A percentile compares a stretch with the other conserved stretches of the same genome.
Evolutionary conservation across 2,888 invertebrate species (phyloP).

Genomic region (Apamea epomidion): DNA sequence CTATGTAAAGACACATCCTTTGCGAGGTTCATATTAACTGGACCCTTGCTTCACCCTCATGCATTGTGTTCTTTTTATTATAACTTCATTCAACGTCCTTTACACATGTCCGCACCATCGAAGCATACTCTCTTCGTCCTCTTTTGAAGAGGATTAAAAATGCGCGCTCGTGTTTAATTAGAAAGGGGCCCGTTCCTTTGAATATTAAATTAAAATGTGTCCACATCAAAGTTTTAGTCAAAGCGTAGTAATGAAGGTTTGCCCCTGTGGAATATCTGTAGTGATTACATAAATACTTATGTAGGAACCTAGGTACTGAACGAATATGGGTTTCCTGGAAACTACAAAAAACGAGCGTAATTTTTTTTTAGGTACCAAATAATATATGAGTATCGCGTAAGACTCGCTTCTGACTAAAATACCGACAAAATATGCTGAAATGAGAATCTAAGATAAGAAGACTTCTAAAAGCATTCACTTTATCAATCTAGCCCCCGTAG

Average conservation of each 20-base stretch:
- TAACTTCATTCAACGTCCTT: not conserved
- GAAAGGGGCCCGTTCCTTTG: conserved; percentile 28
- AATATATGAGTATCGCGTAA: not conserved
- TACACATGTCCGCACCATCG: not conserved
- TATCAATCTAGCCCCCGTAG: conserved; percentile 18
- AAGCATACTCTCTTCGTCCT: conserved; percentile 10
- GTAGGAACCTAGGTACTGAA: not conserved
- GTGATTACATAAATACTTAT: not conserved
- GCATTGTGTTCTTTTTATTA: conserved; percentile 13
- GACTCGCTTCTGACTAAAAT: not conserved
- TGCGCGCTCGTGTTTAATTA: conserved; percentile 26
- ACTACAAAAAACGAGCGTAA: not conserved
- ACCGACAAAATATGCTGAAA: conserved; percentile 12
- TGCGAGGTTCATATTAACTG: not conserved
- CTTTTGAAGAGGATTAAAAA: conserved; percentile 41
- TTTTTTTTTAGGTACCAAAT: not conserved
- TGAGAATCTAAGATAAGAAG: conserved; percentile 5
- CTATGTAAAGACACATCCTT: conserved; percentile 2
- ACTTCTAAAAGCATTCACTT: conserved; percentile 32
- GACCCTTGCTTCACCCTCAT: not conserved
- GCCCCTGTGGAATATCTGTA: conserved; percentile 14
- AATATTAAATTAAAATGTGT: conserved; percentile 53
- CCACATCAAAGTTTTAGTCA: conserved; percentile 51
- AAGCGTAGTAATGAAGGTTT: conserved; percentile 38
- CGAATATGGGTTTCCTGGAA: not conserved